Evolutionary conservation across 2,888 invertebrate genomes (phyloP).

Genomic region (Lissonota sp.): DNA sequence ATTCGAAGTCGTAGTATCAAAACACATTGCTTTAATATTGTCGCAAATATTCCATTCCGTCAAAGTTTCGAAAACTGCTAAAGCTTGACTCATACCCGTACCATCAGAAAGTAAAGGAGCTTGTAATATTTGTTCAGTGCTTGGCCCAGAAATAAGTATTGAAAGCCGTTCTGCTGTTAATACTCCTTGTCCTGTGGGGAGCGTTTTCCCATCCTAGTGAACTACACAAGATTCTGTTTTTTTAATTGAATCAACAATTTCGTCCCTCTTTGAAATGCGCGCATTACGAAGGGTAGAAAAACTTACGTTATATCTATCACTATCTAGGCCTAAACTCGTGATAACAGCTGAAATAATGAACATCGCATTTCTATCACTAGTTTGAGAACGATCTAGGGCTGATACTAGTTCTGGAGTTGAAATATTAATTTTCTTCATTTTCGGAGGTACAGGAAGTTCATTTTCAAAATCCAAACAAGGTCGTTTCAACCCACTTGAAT

Average conservation of each 20-base stretch:
- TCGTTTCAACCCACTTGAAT: too few relatives aligned
- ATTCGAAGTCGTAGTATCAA: conserved; percentile 53
- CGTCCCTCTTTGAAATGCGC: too few relatives aligned
- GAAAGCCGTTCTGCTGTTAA: background rate
- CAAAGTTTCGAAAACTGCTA: conserved; percentile 32
- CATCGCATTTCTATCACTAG: background rate
- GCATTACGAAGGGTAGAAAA: too few relatives aligned
- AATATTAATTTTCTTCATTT: too few relatives aligned
- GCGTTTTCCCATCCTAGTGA: conserved; percentile 2
- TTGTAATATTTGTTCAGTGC: conserved; percentile 37
- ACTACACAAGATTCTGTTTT: background rate
- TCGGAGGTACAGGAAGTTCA: too few relatives aligned
- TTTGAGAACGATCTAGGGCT: background rate
- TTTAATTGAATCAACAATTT: background rate
- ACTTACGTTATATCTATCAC: background rate
- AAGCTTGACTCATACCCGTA: conserved; percentile 30
- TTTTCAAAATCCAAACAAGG: too few relatives aligned
- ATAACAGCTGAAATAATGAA: conserved; percentile 9
- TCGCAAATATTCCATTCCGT: conserved; percentile 35
- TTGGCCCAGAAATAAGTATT: background rate
- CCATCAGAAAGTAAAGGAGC: conserved; percentile 44
- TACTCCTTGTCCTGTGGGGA: background rate
- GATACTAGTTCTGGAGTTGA: too few relatives aligned
- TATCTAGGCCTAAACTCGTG: background rate
- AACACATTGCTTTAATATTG: conserved; percentile 38